Evolutionary conservation across 2,797 vertebrate genomes (phyloP), one percentile per base, ranked within the genome.

Genomic region (Dicrostonyx torquatus): DNA sequence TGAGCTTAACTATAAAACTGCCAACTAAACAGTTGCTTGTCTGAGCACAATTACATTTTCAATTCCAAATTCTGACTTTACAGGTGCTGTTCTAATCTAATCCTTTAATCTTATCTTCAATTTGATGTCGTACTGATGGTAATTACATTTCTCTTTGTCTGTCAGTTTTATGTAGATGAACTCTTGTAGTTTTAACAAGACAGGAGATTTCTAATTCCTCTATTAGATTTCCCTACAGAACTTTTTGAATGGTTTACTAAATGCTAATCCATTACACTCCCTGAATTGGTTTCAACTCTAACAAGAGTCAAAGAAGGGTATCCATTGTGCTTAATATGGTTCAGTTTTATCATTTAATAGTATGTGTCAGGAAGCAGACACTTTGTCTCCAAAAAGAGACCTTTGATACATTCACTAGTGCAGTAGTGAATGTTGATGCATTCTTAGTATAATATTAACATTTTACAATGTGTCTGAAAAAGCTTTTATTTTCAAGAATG

Each of bases 101-200:
- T 95, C 82, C 45, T 95, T 94, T 96, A 93, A 95, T 97, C 91
- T 90, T 90, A 77, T 80, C 79, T 55, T 10, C 43, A 66, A 87
- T 91, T 95, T 96, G 94, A 93, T 94, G 86, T 72, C 87, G 60
- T 84, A 66, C 60, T 95, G 83, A 85, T 87, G 92, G 50, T 94
- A 97, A 97, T 97, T 96, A 91, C 84, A 85, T 93, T 84, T 96
- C 96, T 97, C 95, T 91, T 94, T 96, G 94, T 97, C 92, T 93
- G 96, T 95, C 92, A 95, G 84, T 91, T 97, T 97, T 96, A 96
- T 96, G 77, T 83, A 88, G 87, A 97, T 0, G 1, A 91, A 95
- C n/a, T 0, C 64, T 50, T 13, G 82, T 86, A 83, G 66, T 89
- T 96, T 95, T 82, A 94, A 62, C 80, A 77, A 95, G 92, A 88